These are phyloP conservation scores for Cecidostiba fungosa DNA, from an alignment of 2,888 invertebrate species.

Conservation along the genomic window DNA sequence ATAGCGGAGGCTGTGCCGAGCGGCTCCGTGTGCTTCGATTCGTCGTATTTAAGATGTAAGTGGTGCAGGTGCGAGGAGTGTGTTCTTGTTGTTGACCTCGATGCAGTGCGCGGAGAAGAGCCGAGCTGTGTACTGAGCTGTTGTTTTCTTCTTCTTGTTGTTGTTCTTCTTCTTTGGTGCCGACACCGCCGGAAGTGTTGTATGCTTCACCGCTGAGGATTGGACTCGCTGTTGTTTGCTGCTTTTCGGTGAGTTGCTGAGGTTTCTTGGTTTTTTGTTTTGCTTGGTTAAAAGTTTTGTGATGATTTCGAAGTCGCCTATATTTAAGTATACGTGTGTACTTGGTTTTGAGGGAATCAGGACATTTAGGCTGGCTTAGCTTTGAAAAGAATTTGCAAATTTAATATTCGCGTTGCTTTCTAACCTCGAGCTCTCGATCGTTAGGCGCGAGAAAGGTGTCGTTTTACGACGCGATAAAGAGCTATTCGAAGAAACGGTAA, in stretches of 20 bases:
- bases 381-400: no score
- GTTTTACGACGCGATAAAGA: neutral
- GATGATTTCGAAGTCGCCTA: no score
- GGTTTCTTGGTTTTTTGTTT: neutral
- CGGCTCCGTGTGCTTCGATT: neutral
- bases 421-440: neutral
- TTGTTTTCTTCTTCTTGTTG: neutral
- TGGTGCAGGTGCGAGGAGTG: constrained; percentile 4
- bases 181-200: neutral
- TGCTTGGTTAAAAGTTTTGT: no score
- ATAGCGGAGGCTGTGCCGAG: neutral
- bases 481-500: neutral
- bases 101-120: constrained; percentile 19
- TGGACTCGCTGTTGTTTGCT: neutral
- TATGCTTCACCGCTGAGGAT: neutral
- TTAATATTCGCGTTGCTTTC: neutral
- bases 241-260: neutral
- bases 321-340: no score
- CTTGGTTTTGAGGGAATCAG: no score
- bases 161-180: neutral
- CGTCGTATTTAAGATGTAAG: neutral
- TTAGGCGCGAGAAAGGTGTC: neutral
- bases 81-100: constrained; percentile 44
- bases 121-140: constrained; percentile 27
- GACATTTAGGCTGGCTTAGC: no score